Evolutionary conservation across 1,140 invertebrate genomes (phyloP).

Genomic region (Cardiocondyla obscurior): DNA sequence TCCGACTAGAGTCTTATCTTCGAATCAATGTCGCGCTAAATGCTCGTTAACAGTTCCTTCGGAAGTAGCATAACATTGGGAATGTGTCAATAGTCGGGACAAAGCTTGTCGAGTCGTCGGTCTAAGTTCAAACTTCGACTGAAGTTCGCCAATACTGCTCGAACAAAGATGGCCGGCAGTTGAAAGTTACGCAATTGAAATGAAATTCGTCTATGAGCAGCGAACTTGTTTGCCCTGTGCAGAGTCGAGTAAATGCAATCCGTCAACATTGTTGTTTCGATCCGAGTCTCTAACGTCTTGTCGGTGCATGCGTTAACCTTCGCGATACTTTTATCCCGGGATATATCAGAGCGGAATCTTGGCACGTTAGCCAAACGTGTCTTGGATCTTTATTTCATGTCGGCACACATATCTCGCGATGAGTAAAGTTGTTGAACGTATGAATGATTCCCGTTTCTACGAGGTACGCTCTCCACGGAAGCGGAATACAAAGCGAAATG

Average conservation of each 20-base stretch:
- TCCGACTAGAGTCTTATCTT: neutral
- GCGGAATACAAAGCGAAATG: constrained; percentile 38
- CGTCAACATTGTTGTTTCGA: constrained; percentile 3
- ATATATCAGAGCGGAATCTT: constrained; percentile 34
- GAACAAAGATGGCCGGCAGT: constrained; percentile 36
- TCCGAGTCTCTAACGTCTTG: neutral
- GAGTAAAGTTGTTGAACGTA: constrained; percentile 48
- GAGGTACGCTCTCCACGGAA: constrained; percentile 1
- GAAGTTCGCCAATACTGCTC: constrained; percentile 32
- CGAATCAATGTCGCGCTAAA: constrained; percentile 16
- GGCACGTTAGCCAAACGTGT: constrained; percentile 15
- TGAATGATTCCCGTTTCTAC: constrained; percentile 45
- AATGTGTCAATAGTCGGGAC: constrained; percentile 28
- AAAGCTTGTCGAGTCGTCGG: constrained; percentile 26
- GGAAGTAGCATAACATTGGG: constrained; percentile 43
- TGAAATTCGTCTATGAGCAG: constrained; percentile 23
- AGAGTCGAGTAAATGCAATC: constrained; percentile 33
- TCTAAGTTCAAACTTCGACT: constrained; percentile 20
- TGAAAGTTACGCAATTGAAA: constrained; percentile 44
- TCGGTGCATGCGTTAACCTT: constrained; percentile 20
- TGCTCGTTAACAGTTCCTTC: constrained; percentile 16
- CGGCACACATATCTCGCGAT: constrained; percentile 36
- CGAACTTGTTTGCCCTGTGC: neutral
- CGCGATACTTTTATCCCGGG: constrained; percentile 1
- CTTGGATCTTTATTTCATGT: constrained; percentile 53